Conservation (phyloP, 2,797 vertebrate genomes). For the Tapera naevia region DNA sequence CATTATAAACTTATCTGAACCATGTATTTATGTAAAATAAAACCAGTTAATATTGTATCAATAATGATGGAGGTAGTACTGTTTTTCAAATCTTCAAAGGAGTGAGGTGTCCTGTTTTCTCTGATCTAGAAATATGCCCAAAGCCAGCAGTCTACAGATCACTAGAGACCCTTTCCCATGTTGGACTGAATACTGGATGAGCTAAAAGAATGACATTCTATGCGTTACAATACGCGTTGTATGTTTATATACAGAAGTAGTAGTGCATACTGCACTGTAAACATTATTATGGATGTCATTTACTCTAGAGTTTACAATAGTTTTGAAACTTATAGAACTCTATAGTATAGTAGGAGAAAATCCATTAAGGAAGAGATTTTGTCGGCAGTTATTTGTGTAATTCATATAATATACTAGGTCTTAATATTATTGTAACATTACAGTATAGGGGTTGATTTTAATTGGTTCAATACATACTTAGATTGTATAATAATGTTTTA, state of each 20-base stretch:
- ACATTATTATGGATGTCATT: background rate
- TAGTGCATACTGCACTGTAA: background rate
- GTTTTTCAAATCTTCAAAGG: background rate
- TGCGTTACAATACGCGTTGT: background rate
- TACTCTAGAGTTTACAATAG: background rate
- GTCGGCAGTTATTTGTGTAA: background rate
- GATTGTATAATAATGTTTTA: background rate
- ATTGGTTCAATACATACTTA: slow-evolving; percentile 3
- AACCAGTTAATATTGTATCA: background rate
- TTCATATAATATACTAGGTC: background rate
- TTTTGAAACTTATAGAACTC: background rate
- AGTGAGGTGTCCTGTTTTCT: background rate
- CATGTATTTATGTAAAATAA: background rate
- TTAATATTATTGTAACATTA: background rate
- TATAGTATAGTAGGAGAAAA: background rate
- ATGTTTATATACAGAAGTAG: background rate
- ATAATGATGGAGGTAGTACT: background rate
- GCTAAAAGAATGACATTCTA: background rate
- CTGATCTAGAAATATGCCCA: background rate
- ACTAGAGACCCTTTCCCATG: background rate
- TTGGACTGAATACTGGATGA: background rate
- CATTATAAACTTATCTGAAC: background rate
- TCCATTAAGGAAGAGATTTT: background rate
- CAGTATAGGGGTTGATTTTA: background rate
- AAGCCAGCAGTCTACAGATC: background rate